Evolutionary conservation across 2,113 vertebrate species (phyloP), one percentile per base, ranked within the genome.

Genomic region (Sardina pilchardus): DNA sequence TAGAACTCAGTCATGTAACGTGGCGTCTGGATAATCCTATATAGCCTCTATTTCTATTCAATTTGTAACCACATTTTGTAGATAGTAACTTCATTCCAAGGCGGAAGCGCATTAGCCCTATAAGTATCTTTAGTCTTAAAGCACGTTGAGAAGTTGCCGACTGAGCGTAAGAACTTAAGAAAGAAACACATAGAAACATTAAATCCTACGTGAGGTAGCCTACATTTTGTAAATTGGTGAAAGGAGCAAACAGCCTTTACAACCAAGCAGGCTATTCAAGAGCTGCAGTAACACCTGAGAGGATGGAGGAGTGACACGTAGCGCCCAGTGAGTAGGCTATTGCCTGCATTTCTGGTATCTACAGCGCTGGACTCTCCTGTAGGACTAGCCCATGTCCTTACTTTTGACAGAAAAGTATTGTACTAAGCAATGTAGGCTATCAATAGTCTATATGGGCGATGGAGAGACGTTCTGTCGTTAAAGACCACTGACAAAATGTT

Each of bases 301-400:
- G 30, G 71, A 78, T 78, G 71, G 71, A 71, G n/a, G 63, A 36
- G 71, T 78, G 71, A 78, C 71, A 78, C 71, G 71, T 78, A 78
- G 71, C 71, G 71, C 71, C 30, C 30, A 78, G 12, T 71, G 63
- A 30, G 21, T 56, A n/a, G n/a, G n/a, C n/a, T n/a, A 17, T 56
- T 39, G 30, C 34, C 71, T 36, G 26, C 14, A 78, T 67, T 17
- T 78, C 26, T 34, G 71, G 71, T 59, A 59, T 24, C 53, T 24
- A 4, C 71, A 78, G n/a, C 71, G 14, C 30, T 34, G 1, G 0
- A 36, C 71, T 39, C 19, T 78, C 34, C 30, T 16, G 30, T 78
- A 78, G 71, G 26, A 26, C 7, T 30, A 17, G 53, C 19, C 1
- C 3, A 78, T 36, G 71, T 36, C 26, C 14, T 5, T 12, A 39